Conservation (phyloP, 2,888 invertebrate species). For the Xestia xanthographa region DNA sequence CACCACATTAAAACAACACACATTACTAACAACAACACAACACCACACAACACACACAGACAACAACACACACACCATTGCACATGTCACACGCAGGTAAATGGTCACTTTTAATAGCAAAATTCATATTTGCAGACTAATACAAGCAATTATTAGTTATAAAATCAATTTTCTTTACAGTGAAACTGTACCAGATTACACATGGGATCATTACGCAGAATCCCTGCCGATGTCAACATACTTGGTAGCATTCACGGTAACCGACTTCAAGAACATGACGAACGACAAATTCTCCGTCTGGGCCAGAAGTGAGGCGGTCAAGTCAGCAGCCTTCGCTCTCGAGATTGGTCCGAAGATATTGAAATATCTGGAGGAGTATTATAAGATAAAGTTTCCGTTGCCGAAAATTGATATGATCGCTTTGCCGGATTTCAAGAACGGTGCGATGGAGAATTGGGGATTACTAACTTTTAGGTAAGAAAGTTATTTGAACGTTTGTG, state of each 20-base stretch:
- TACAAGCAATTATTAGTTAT: not conserved
- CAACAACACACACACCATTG: not conserved
- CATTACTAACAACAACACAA: too few relatives aligned
- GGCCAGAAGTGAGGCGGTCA: conserved; percentile 93
- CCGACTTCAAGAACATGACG: conserved; percentile 92
- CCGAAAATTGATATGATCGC: conserved; percentile 98
- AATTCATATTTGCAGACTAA: not conserved
- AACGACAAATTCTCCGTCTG: conserved; percentile 92
- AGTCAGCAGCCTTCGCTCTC: conserved; percentile 94
- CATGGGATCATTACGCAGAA: conserved; percentile 94
- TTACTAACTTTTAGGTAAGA: conserved; percentile 93
- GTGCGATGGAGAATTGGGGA: conserved; percentile 98
- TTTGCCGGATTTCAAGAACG: conserved; percentile 96
- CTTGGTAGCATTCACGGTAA: conserved; percentile 95
- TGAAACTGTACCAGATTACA: conserved; percentile 90
- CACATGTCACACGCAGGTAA: not conserved
- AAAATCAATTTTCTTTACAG: conserved; percentile 78
- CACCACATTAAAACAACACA: too few relatives aligned
- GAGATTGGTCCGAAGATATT: conserved; percentile 94
- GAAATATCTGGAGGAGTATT: conserved; percentile 93
- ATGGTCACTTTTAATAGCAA: not conserved
- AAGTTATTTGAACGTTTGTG: too few relatives aligned
- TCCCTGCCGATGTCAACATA: conserved; percentile 97
- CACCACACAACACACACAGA: too few relatives aligned
- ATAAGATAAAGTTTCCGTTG: conserved; percentile 94